Conservation (phyloP, 2,113 vertebrate genomes). For the Alosa alosa region DNA sequence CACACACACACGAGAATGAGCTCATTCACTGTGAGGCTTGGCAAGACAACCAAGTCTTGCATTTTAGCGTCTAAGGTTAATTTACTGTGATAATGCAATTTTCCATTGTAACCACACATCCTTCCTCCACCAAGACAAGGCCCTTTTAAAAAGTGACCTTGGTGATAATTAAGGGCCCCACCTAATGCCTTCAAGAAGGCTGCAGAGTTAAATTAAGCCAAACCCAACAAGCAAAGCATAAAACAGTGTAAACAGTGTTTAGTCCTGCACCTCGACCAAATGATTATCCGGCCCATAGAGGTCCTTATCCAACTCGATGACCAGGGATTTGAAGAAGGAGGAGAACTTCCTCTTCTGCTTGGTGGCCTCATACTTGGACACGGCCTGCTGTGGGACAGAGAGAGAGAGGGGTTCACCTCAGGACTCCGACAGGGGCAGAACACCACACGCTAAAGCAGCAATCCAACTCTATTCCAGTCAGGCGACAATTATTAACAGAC, state of each 20-base stretch:
- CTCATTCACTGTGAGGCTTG: not conserved
- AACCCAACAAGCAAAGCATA: not conserved
- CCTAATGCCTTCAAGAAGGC: too few relatives aligned
- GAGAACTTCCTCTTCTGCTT: conserved; percentile 99
- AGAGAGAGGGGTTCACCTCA: conserved; percentile 31
- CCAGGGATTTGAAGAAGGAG: conserved; percentile 99
- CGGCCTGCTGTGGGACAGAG: conserved; percentile 80
- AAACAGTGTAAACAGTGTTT: too few relatives aligned
- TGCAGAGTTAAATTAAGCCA: too few relatives aligned
- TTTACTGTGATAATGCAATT: not conserved
- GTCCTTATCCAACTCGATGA: conserved; percentile 98
- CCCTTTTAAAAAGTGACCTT: too few relatives aligned
- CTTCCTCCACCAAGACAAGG: too few relatives aligned
- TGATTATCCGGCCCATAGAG: conserved; percentile 99
- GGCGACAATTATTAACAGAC: not conserved
- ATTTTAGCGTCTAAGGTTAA: not conserved
- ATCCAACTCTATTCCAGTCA: not conserved
- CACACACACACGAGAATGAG: not conserved
- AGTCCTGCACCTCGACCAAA: conserved; percentile 88
- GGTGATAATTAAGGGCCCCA: too few relatives aligned
- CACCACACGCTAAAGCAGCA: not conserved
- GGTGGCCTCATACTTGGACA: conserved; percentile 98
- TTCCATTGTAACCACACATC: too few relatives aligned
- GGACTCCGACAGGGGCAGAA: not conserved
- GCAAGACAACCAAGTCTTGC: not conserved